A percentile compares a stretch with the other conserved stretches of the same genome.
These are phyloP conservation scores for Acipenser transmontanus DNA, from an alignment of 2,797 vertebrate genomes.

Conservation along the genomic window DNA sequence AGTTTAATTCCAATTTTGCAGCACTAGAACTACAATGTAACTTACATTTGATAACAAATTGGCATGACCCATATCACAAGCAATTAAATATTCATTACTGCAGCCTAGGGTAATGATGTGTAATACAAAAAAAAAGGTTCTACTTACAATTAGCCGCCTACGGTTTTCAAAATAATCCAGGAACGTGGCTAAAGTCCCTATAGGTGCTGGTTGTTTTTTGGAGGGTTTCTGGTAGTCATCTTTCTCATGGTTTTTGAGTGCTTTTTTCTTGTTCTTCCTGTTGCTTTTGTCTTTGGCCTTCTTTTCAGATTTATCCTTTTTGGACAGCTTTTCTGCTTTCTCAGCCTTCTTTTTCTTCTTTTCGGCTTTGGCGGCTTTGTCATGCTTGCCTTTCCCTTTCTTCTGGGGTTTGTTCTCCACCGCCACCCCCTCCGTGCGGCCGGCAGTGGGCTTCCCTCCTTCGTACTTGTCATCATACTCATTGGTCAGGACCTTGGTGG, in stretches of 20 bases:
- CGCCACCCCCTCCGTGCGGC: constrained; percentile 61
- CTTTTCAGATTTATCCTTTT: constrained; percentile 65
- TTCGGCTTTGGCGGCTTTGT: constrained; percentile 47
- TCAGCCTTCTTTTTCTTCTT: constrained; percentile 79
- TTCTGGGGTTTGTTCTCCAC: constrained; percentile 49
- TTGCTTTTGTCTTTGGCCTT: constrained; percentile 53
- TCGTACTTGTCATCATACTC: constrained; percentile 80
- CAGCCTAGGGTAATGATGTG: too few relatives aligned
- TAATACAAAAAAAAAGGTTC: neutral
- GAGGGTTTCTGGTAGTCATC: constrained; percentile 69
- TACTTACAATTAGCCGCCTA: constrained; percentile 87
- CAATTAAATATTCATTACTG: too few relatives aligned
- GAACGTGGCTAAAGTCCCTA: constrained; percentile 65
- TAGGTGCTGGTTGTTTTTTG: constrained; percentile 60
- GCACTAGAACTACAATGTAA: too few relatives aligned
- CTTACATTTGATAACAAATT: too few relatives aligned
- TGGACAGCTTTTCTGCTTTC: constrained; percentile 59
- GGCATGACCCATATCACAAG: too few relatives aligned
- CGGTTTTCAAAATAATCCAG: constrained; percentile 88
- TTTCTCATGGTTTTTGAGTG: constrained; percentile 57
- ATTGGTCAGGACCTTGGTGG: constrained; percentile 69
- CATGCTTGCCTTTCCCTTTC: constrained; percentile 70
- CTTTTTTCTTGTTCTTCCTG: constrained; percentile 76
- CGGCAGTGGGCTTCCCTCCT: constrained; percentile 48
- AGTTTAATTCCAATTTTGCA: too few relatives aligned